Conservation (phyloP, 2,888 invertebrate species). For the Miltochrista miniata region DNA sequence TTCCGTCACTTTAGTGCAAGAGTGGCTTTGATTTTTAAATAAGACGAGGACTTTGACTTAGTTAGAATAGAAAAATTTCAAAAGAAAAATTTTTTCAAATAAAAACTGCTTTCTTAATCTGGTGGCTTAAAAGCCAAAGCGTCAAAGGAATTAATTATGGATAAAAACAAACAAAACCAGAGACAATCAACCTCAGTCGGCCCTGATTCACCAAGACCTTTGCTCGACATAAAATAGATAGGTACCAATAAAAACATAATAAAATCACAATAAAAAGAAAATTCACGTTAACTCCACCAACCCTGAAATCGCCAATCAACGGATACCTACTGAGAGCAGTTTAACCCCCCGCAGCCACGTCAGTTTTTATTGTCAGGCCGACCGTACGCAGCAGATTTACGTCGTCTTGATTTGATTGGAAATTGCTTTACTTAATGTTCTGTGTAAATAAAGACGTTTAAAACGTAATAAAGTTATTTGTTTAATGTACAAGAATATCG, state of each 20-base stretch:
- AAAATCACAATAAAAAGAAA: conserved; percentile 40
- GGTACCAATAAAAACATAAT: conserved; percentile 32
- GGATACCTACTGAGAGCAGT: conserved; percentile 44
- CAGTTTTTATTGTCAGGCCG: conserved; percentile 42
- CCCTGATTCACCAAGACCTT: conserved; percentile 28
- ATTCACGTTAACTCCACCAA: conserved; percentile 35
- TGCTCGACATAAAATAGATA: conserved; percentile 36
- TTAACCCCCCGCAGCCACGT: conserved; percentile 48
- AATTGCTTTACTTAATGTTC: conserved; percentile 43
- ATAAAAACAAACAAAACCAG: conserved; percentile 18
- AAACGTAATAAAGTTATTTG: conserved; percentile 40
- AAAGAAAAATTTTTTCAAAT: too few relatives aligned
- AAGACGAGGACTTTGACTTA: too few relatives aligned
- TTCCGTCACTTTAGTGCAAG: too few relatives aligned
- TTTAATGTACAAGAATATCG: conserved; percentile 30
- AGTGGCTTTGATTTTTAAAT: too few relatives aligned
- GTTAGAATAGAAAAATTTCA: too few relatives aligned
- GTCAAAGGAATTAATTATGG: too few relatives aligned
- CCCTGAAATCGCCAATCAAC: conserved; percentile 44
- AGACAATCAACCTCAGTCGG: conserved; percentile 3
- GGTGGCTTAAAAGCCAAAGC: too few relatives aligned
- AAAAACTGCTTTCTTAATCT: too few relatives aligned
- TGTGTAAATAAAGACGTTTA: conserved; percentile 42
- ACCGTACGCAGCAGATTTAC: conserved; percentile 38
- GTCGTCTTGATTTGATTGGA: conserved; percentile 40